Evolutionary conservation across 2,797 vertebrate genomes (phyloP).

Genomic region (Limosa lapponica): DNA sequence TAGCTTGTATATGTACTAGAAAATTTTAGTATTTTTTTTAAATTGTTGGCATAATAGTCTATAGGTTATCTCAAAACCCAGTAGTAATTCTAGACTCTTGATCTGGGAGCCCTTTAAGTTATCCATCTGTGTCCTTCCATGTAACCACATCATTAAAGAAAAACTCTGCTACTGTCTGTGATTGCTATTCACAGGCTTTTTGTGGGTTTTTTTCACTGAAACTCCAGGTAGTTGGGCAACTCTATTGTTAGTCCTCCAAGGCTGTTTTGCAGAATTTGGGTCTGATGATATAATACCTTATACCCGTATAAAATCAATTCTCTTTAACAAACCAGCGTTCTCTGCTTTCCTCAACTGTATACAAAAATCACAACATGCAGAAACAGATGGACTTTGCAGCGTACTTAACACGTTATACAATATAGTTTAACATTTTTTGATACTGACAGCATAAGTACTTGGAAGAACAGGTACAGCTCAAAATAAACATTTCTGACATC

Average conservation of each 20-base stretch:
- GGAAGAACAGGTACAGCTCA: background rate
- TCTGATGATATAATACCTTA: background rate
- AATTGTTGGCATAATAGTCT: background rate
- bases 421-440: background rate
- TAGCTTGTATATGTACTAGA: background rate
- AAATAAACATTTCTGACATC: background rate
- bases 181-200: background rate
- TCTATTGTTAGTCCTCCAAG: background rate
- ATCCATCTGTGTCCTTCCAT: background rate
- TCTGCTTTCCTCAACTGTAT: background rate
- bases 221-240: background rate
- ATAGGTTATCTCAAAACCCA: background rate
- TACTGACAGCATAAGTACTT: background rate
- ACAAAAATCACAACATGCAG: background rate
- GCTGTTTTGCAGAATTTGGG: background rate
- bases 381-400: background rate
- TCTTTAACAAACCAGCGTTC: background rate
- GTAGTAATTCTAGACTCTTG: background rate
- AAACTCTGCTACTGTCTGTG: background rate
- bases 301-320: background rate
- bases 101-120: background rate
- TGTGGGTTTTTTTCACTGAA: background rate
- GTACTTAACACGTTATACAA: background rate
- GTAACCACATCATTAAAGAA: background rate
- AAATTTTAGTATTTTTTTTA: background rate